Percentiles rank a stretch among this genome's conserved stretches.
These are phyloP conservation scores for Diachasmimorpha longicaudata DNA, from an alignment of 1,140 invertebrate species.

Conservation along the genomic window DNA sequence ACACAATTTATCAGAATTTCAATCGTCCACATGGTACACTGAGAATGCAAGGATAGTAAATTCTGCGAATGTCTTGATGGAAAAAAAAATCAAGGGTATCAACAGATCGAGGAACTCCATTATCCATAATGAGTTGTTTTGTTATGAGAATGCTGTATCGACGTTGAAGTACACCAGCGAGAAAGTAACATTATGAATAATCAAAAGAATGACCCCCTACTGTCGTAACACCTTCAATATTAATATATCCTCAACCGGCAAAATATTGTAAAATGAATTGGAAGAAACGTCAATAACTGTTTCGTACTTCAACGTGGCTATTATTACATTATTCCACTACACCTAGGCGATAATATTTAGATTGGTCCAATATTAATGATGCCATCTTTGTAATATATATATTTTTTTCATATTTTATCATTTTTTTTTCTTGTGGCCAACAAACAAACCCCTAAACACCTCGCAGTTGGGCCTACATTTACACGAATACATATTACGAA, in stretches of 20 bases:
- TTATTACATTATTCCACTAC: conserved; percentile 28
- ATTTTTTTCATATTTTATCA: background rate
- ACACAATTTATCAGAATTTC: no score
- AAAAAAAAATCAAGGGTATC: no score
- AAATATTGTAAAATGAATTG: background rate
- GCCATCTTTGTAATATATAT: conserved; percentile 28
- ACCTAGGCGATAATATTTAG: conserved; percentile 50
- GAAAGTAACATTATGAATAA: background rate
- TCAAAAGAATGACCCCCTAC: background rate
- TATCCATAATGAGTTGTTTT: no score
- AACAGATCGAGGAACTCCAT: no score
- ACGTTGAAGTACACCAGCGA: background rate
- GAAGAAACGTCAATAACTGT: conserved; percentile 9
- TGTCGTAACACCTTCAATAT: background rate
- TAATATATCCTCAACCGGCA: background rate
- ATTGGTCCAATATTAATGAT: conserved; percentile 56
- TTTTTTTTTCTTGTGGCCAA: conserved; percentile 9
- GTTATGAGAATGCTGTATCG: no score
- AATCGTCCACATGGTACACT: no score
- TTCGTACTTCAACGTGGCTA: conserved; percentile 19
- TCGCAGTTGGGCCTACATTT: background rate
- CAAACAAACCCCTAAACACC: background rate
- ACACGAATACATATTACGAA: conserved; percentile 11
- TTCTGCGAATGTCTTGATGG: no score
- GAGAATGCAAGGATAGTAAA: no score